Percentiles rank a stretch among this genome's conserved stretches.
These are phyloP conservation scores for Meandrina meandrites DNA, from an alignment of 92 coral and sea anemone genomes.

Conservation along the genomic window DNA sequence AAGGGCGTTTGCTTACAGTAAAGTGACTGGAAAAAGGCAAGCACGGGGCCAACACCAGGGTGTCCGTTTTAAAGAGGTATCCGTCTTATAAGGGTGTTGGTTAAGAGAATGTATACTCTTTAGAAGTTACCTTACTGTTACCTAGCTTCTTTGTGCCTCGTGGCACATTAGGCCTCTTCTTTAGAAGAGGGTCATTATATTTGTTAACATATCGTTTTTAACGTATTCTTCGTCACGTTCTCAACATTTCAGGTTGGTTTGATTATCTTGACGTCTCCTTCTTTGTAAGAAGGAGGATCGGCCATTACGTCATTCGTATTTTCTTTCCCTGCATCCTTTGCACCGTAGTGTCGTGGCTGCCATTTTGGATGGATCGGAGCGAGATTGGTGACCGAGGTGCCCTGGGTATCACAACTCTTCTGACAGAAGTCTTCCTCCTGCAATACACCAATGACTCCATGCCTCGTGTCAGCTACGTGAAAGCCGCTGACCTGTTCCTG, in stretches of 20 bases:
- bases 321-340: slow-evolving; percentile 51
- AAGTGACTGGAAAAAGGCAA: no score
- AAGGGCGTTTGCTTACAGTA: no score
- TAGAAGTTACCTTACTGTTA: no score
- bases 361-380: slow-evolving; percentile 53
- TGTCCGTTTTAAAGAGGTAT: no score
- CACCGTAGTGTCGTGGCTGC: slow-evolving; percentile 52
- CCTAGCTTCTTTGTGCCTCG: no score
- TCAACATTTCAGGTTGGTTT: slow-evolving; percentile 25
- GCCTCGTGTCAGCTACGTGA: slow-evolving; percentile 55
- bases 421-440: slow-evolving; percentile 51
- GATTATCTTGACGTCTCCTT: slow-evolving; percentile 29
- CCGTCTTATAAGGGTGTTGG: no score
- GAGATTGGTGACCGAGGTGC: slow-evolving; percentile 59
- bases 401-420: slow-evolving; percentile 50
- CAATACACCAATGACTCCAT: slow-evolving; percentile 49
- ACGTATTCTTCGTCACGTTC: background rate
- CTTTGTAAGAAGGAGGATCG: slow-evolving; percentile 34
- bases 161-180: no score
- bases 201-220: background rate
- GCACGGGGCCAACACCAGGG: no score
- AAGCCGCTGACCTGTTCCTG: slow-evolving; percentile 56
- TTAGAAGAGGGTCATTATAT: no score
- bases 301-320: slow-evolving; percentile 46
- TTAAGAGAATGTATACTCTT: no score